Evolutionary conservation across 2,888 invertebrate genomes (phyloP), one percentile per base, ranked within the genome.

Genomic region (Ectemnius cavifrons): DNA sequence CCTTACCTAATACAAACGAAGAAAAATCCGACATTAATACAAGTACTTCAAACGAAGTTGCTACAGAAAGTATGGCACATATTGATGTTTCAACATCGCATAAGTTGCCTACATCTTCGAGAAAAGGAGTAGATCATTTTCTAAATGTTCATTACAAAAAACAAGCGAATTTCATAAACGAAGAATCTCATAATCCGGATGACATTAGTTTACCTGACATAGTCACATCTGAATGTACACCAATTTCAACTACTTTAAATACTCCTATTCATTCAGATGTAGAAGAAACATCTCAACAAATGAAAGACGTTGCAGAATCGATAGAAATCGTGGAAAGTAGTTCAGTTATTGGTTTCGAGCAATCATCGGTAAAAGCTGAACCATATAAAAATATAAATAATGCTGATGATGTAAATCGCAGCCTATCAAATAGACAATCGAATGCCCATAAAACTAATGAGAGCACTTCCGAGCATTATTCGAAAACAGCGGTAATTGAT

Each of bases 201-300:
- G 91, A 91, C 52, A 85, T 91, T 45, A 91, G 91, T 59, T 74
- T 91, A 69, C 91, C 91, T 0, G 91, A 91, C 65, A 70, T 91
- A 20, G 86, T 89, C 8, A 89, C 89, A 0, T 89, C 88, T 1
- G 91, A 89, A 63, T 89, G 90, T 47, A 90, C 89, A 2, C 87
- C 90, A 2, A 85, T 90, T 8, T 91, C 91, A 4, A 90, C 91
- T 18, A 89, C 91, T 1, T 69, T 91, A 2, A 91, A 91, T 62
- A 91, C 91, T 0, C 91, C 91, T 0, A 89, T 86, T 58, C 90
- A 91, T 61, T 90, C 91, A 0, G 91, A 91, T 49, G 90, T 86
- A 47, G 91, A 91, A 67, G 90, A 91, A 59, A 88, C 88, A 0
- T 83, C 89, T 2, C 85, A 87, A 16, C 86, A 84, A 60, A 79